Evolutionary conservation across 2,888 invertebrate genomes (phyloP).

Genomic region (Drosophila cognata): DNA sequence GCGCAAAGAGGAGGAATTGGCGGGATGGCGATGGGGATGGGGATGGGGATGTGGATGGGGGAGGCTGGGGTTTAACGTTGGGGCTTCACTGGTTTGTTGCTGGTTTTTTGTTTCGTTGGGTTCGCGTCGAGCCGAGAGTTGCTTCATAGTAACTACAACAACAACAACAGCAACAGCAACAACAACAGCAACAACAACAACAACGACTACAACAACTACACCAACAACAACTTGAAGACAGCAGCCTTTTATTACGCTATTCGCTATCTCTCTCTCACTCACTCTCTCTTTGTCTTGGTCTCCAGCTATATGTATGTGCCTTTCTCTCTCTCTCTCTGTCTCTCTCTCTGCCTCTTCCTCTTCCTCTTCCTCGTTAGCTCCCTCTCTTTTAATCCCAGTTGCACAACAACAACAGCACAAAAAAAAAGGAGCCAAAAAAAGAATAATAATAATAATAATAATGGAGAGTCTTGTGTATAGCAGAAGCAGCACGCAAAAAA

Average conservation of each 20-base stretch:
- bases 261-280: background rate
- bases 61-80: slow-evolving; percentile 4
- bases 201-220: slow-evolving; percentile 34
- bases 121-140: slow-evolving; percentile 51
- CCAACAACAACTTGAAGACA: slow-evolving; percentile 15
- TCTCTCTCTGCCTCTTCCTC: background rate
- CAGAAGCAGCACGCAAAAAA: slow-evolving; percentile 55
- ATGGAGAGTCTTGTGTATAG: slow-evolving; percentile 73
- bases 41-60: background rate
- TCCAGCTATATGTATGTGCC: background rate
- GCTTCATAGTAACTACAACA: slow-evolving; percentile 42
- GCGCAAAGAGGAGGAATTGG: background rate
- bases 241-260: slow-evolving; percentile 46
- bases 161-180: slow-evolving; percentile 33
- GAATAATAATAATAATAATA: slow-evolving; percentile 71
- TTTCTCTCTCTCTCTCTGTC: background rate
- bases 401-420: slow-evolving; percentile 32
- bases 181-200: slow-evolving; percentile 22
- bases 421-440: slow-evolving; percentile 33
- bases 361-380: slow-evolving; percentile 10
- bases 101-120: slow-evolving; percentile 52
- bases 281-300: slow-evolving; percentile 1
- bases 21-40: background rate
- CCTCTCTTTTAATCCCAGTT: slow-evolving; percentile 56
- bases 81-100: slow-evolving; percentile 38